Evolutionary conservation across 2,888 invertebrate genomes (phyloP).

Genomic region (Leucophenga montana): DNA sequence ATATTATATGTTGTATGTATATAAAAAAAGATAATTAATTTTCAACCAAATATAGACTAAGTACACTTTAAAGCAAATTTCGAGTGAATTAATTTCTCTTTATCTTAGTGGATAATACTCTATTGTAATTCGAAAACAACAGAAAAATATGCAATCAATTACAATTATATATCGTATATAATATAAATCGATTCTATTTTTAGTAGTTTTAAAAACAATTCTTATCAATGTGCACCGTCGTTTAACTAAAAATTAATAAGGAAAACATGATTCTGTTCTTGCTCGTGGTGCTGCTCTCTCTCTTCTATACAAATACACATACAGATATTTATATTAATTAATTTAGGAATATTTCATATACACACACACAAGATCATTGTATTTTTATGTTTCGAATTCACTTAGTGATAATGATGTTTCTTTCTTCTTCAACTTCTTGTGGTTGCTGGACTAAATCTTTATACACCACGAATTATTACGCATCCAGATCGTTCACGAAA

Average conservation of each 20-base stretch:
- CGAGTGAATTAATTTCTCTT: too few relatives aligned
- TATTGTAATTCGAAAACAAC: neutral
- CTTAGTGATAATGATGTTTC: neutral
- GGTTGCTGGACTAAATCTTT: constrained; percentile 1
- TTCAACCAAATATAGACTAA: too few relatives aligned
- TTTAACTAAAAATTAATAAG: constrained; percentile 12
- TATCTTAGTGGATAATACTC: too few relatives aligned
- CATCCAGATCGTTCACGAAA: constrained; percentile 95
- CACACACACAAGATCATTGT: neutral
- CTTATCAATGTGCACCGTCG: constrained; percentile 11
- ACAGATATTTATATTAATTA: constrained; percentile 7
- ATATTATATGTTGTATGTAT: too few relatives aligned
- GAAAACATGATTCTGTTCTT: constrained; percentile 8
- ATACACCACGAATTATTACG: constrained; percentile 65
- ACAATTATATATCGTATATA: neutral
- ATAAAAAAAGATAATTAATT: too few relatives aligned
- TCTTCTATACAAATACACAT: neutral
- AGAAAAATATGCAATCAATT: neutral
- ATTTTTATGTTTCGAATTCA: neutral
- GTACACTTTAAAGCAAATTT: too few relatives aligned
- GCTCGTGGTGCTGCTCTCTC: neutral
- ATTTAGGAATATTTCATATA: constrained; percentile 21
- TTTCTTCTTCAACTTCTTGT: neutral
- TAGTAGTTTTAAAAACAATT: neutral
- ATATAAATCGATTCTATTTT: neutral